A percentile compares a stretch with the other conserved stretches of the same genome.
phyloP scores from a whole-genome alignment of 1,140 invertebrate species.

The Eurytemora carolleeae region DNA sequence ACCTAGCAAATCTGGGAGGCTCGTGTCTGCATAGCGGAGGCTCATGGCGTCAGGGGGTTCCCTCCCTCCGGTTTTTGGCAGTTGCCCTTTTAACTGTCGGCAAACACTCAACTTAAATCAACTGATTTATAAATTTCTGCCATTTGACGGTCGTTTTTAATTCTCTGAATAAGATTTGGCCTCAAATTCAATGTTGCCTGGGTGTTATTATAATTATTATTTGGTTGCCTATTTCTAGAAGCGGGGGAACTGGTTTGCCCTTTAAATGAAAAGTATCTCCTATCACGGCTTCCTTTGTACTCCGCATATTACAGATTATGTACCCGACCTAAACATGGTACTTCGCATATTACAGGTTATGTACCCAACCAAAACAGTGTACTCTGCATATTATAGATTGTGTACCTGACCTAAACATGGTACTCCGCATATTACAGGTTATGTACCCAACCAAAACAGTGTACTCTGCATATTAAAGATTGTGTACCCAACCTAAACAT shows the following conservation, averaged over 20 bases:
- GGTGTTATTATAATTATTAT: not conserved
- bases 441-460: not conserved
- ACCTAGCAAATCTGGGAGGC: too few relatives aligned
- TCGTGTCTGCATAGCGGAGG: too few relatives aligned
- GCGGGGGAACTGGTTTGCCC: conserved; percentile 14
- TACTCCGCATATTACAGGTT: conserved; percentile 30
- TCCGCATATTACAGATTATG: conserved; percentile 56
- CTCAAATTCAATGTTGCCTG: not conserved
- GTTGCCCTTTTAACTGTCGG: too few relatives aligned
- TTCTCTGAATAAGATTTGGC: not conserved
- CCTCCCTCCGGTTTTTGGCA: too few relatives aligned
- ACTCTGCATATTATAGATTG: conserved; percentile 57
- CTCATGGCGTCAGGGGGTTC: too few relatives aligned
- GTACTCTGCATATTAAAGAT: conserved; percentile 56
- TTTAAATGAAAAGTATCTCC: conserved; percentile 58
- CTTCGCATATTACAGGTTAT: conserved; percentile 27
- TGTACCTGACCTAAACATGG: conserved; percentile 57
- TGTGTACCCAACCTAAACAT: conserved; percentile 60
- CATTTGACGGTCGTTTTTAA: too few relatives aligned
- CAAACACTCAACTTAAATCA: too few relatives aligned
- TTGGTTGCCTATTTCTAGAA: not conserved
- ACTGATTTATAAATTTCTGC: too few relatives aligned
- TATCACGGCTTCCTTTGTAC: conserved; percentile 50
- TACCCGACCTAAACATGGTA: conserved; percentile 60
- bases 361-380: conserved; percentile 24